Evolutionary conservation across 2,113 vertebrate species (phyloP).

Genomic region (Chaetodon auriga): DNA sequence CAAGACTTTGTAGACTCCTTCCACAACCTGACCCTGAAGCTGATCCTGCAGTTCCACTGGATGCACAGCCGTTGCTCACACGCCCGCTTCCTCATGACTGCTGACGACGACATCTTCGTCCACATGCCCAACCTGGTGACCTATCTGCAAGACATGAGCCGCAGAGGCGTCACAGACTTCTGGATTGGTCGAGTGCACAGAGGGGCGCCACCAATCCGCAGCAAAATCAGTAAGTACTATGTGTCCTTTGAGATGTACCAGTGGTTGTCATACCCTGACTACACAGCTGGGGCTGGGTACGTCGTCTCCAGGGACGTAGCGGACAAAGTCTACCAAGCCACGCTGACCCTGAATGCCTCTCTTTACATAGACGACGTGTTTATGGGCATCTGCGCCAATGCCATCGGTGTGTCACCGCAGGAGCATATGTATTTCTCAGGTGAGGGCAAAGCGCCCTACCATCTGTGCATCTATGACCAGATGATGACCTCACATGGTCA

Average conservation of each 20-base stretch:
- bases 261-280: slow-evolving; percentile 95
- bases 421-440: slow-evolving; percentile 93
- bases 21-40: slow-evolving; percentile 95
- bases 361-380: slow-evolving; percentile 98
- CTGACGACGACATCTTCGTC: slow-evolving; percentile 96
- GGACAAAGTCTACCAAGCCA: slow-evolving; percentile 90
- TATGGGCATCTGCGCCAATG: slow-evolving; percentile 95
- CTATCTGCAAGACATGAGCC: slow-evolving; percentile 88
- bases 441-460: slow-evolving; percentile 92
- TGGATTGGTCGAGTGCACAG: slow-evolving; percentile 95
- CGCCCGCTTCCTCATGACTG: slow-evolving; percentile 95
- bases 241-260: slow-evolving; percentile 93
- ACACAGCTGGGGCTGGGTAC: slow-evolving; percentile 94
- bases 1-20: slow-evolving; percentile 96
- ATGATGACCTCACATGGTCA: slow-evolving; percentile 99
- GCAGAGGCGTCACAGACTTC: slow-evolving; percentile 85
- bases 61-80: slow-evolving; percentile 90
- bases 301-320: slow-evolving; percentile 92
- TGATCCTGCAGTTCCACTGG: slow-evolving; percentile 95
- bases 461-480: slow-evolving; percentile 92
- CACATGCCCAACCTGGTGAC: slow-evolving; percentile 94
- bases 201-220: slow-evolving; percentile 89
- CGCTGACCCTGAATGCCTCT: slow-evolving; percentile 91
- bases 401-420: slow-evolving; percentile 89
- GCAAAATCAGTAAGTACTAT: slow-evolving; percentile 93